Conservation (phyloP, 2,888 invertebrate genomes). For the Drosophila melanosoma region DNA sequence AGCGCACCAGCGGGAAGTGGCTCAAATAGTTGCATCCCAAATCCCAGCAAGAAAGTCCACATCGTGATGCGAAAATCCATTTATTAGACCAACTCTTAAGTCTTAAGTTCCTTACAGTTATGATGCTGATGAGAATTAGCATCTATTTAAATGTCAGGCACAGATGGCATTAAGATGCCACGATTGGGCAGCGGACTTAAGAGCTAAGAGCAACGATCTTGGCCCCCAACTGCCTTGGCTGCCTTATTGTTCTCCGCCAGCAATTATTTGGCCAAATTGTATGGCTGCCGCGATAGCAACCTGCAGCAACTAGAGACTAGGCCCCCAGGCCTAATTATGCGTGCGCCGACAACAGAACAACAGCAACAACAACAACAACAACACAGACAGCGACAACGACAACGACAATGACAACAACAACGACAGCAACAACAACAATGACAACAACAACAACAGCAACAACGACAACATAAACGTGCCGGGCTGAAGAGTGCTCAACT, state of each 20-base stretch:
- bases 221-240: neutral
- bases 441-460: conserved; percentile 26
- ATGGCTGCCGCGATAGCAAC: conserved; percentile 34
- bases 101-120: conserved; percentile 48
- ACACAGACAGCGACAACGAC: conserved; percentile 28
- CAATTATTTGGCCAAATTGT: conserved; percentile 71
- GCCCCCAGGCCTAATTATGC: conserved; percentile 72
- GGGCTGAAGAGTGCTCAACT: conserved; percentile 1
- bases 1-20: conserved; percentile 72
- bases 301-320: conserved; percentile 25
- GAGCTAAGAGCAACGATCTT: conserved; percentile 33
- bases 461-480: conserved; percentile 7
- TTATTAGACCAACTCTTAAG: conserved; percentile 29
- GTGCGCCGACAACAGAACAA: conserved; percentile 67
- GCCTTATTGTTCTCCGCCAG: conserved; percentile 65
- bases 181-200: conserved; percentile 51
- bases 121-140: conserved; percentile 71
- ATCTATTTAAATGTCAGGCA: conserved; percentile 75
- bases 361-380: conserved; percentile 22
- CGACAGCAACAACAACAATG: conserved; percentile 2
- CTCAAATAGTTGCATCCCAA: conserved; percentile 27
- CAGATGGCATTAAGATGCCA: conserved; percentile 71
- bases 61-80: conserved; percentile 37
- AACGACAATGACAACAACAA: conserved; percentile 23
- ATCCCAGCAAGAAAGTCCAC: conserved; percentile 40